Evolutionary conservation across 2,113 vertebrate species (phyloP).

Genomic region (Sorex fumeus): DNA sequence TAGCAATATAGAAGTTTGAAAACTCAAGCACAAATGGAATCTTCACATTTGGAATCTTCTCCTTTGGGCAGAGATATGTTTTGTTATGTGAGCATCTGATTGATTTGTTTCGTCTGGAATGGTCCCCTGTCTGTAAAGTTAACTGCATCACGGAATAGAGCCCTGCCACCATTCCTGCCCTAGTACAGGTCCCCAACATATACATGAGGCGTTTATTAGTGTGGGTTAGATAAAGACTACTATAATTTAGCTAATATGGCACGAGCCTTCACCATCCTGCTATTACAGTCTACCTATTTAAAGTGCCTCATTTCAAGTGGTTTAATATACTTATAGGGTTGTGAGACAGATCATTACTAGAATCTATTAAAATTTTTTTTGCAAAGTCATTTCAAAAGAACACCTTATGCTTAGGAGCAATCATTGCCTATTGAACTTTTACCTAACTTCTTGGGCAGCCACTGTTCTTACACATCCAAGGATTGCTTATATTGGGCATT

Average conservation of each 20-base stretch:
- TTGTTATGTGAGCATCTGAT: background rate
- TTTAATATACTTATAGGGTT: conserved; percentile 35
- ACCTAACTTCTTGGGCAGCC: background rate
- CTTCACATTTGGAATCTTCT: background rate
- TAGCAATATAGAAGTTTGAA: background rate
- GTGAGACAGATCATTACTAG: background rate
- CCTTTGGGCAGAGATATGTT: background rate
- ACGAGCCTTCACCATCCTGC: background rate
- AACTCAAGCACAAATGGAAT: background rate
- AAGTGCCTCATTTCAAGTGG: background rate
- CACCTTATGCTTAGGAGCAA: background rate
- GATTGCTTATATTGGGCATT: background rate
- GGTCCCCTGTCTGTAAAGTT: background rate
- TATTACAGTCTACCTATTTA: background rate
- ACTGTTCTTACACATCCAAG: background rate
- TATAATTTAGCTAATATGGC: background rate
- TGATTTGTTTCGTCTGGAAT: background rate
- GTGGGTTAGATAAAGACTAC: background rate
- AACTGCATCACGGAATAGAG: no score
- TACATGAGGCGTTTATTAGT: background rate
- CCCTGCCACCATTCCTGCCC: background rate
- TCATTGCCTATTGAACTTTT: background rate
- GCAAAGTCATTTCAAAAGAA: background rate
- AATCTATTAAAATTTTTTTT: background rate
- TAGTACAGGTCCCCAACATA: background rate